Evolutionary conservation across 2,797 vertebrate genomes (phyloP), one percentile per base, ranked within the genome.

Genomic region (Danio kyathit): DNA sequence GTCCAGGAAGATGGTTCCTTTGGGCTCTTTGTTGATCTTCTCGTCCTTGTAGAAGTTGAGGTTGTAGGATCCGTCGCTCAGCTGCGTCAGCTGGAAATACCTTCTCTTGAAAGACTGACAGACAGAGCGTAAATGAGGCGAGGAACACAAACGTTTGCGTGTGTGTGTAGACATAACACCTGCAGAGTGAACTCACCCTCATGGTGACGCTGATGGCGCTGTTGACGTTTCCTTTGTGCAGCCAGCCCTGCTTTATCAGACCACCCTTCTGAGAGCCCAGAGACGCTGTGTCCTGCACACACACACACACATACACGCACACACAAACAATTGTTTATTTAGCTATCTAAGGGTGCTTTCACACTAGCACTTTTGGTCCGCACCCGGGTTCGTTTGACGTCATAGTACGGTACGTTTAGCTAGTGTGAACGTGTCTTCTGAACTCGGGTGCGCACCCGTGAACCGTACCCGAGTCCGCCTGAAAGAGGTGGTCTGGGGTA

Each of bases 21-120:
- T 99, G 6, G 98, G 97, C 88, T 99, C 98, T 89, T 98, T 99
- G 84, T 97, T 98, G 90, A 98, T 97, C 92, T 99, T 99, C 88
- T 99, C 98, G 87, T 99, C 98, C 90, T 99, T 99, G 92, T 98
- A 99, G 92, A 99, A 99, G 93, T 98, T 99, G 69, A 99, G 94
- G 86, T 98, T 99, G 90, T 97, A 98, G 12, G 98, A 99, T 78
- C 98, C 97, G 67, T 99, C 98, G 0, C 97, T 96, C 52, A 99
- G 95, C 87, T 99, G 98, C 13, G 97, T 96, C 49, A 99, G 93
- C 87, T 99, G 97, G 91, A 99, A 99, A 92, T 98, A 99, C 65
- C 98, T 95, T 89, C 97, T 95, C 93, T 99, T 99, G 91, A 99
- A 99, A 3, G 98, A 99, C 98, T 99, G 88, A 78, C 88, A 86